phyloP scores from a whole-genome alignment of 2,888 invertebrate genomes.

The Zaprionus bogoriensis region DNA sequence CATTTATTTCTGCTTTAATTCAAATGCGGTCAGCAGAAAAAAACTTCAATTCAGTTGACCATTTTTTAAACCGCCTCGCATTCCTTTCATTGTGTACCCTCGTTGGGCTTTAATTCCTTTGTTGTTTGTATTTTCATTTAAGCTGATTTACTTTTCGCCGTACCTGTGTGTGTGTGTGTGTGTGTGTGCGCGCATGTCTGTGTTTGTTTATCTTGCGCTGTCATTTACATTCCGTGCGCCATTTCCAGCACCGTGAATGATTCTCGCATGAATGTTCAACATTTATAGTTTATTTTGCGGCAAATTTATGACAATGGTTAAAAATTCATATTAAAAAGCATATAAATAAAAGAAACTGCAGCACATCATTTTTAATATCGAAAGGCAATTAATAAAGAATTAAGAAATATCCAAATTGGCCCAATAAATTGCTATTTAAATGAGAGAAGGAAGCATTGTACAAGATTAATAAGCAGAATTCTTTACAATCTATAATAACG shows the following conservation, averaged over 20 bases:
- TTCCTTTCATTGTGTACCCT: neutral
- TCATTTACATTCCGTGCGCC: neutral
- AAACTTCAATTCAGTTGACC: constrained; percentile 19
- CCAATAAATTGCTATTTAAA: neutral
- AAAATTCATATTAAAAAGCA: neutral
- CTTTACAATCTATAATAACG: no score
- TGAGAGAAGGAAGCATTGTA: neutral
- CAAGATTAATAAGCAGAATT: no score
- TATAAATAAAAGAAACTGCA: neutral
- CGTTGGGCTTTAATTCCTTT: constrained; percentile 21
- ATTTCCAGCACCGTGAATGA: neutral
- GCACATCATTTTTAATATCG: constrained; percentile 2
- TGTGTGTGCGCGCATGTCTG: constrained; percentile 6
- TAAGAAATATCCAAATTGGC: neutral
- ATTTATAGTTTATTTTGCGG: constrained; percentile 1
- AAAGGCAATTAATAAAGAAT: constrained; percentile 9
- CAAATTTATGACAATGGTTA: neutral
- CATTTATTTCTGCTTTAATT: constrained; percentile 41
- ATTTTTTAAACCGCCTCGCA: neutral
- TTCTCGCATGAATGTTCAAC: neutral
- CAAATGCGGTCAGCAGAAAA: constrained; percentile 36
- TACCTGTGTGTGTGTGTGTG: constrained; percentile 8
- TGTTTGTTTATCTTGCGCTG: constrained; percentile 1
- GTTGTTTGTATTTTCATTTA: constrained; percentile 36
- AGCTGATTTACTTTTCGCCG: constrained; percentile 41